Percentiles rank a stretch among this genome's conserved stretches.
phyloP scores from a whole-genome alignment of 1,140 invertebrate genomes.

The Dreissena rostriformis region DNA sequence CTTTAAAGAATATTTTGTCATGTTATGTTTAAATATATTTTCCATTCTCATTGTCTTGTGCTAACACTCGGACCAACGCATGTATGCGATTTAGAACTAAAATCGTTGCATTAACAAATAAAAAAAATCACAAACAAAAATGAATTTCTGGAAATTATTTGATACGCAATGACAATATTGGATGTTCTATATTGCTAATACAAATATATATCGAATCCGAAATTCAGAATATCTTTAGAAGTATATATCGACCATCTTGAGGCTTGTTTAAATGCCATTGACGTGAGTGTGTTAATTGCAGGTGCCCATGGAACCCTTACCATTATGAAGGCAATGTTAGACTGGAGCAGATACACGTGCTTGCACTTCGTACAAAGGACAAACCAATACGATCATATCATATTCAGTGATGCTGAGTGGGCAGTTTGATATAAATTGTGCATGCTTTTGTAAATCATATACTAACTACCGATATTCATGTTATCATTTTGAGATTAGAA shows the following conservation, averaged over 20 bases:
- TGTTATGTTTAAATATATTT: background rate
- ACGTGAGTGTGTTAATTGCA: background rate
- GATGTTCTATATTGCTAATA: background rate
- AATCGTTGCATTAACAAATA: too few species aligned
- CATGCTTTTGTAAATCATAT: too few species aligned
- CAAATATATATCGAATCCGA: background rate
- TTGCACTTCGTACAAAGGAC: constrained; percentile 54
- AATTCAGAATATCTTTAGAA: background rate
- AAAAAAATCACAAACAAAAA: too few species aligned
- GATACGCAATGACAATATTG: background rate
- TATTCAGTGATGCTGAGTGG: constrained; percentile 40
- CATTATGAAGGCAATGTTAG: constrained; percentile 54
- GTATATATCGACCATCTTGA: background rate
- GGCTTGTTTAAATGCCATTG: background rate
- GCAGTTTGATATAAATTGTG: background rate
- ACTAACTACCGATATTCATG: too few species aligned
- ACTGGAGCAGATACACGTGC: constrained; percentile 68
- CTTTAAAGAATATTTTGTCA: too few species aligned
- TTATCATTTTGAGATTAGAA: too few species aligned
- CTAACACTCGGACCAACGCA: background rate
- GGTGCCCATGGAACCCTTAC: background rate
- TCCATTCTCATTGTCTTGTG: background rate
- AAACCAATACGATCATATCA: constrained; percentile 6
- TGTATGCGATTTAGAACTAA: background rate
- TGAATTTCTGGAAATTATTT: background rate